Evolutionary conservation across 2,888 invertebrate species (phyloP), one percentile per base, ranked within the genome.

Genomic region (Brenthis hecate): DNA sequence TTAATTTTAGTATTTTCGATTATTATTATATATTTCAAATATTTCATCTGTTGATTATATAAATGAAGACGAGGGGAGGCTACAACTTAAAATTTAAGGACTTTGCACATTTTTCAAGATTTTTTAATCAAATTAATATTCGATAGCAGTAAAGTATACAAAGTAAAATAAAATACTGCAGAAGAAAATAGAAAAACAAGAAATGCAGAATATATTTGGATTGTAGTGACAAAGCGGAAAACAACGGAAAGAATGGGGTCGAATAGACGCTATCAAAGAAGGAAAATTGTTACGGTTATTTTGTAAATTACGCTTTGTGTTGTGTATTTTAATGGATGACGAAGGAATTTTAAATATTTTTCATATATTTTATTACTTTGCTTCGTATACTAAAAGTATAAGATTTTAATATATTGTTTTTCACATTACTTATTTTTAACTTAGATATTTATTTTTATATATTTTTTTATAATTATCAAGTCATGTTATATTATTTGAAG

Each of bases 201-300:
- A 56, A 63, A 58, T 55, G 58, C 11, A 54, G 64, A 68, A 68
- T 68, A 64, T 54, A 68, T 64, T 68, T 50, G 56, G 55, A 61
- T 60, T 69, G 56, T 47, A 53, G 61, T 62, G 54, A 48, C 62
- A 66, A 69, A 69, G 69, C 65, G 61, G 47, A 57, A 43, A 66
- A 69, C 65, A 62, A 66, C 66, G 62, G 61, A 54, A 48, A 61
- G 65, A 66, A 69, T 62, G 66, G 56, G 69, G 69, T 69, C 69
- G 56, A 69, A 69, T 69, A 66, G 56, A 69, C 28, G 65, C 66
- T 62, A 62, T 66, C 62, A 69, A 65, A 56, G 61, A 62, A 56
- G 53, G 69, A 65, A 65, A 62, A 69, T 28, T 69, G 62, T 69
- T 69, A 69, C 62, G 62, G 69, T 57, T 66, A 66, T 69, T 57